Evolutionary conservation across 1,140 invertebrate genomes (phyloP).

Genomic region (Eriocheir sinensis): DNA sequence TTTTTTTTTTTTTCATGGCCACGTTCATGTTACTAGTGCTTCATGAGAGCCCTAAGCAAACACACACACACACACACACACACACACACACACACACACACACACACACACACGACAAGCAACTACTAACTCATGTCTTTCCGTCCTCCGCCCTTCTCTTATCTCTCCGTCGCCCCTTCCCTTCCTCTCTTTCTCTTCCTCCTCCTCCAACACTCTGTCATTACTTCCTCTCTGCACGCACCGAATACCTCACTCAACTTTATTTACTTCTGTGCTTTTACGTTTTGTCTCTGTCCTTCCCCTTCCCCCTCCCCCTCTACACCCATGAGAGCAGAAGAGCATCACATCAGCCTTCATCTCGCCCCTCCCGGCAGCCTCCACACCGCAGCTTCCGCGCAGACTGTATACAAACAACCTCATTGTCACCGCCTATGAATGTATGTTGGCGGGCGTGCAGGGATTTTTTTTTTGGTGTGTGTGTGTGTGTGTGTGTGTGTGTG

Average conservation of each 20-base stretch:
- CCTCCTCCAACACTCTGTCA: too few species aligned
- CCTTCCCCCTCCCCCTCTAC: neutral
- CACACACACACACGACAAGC: neutral
- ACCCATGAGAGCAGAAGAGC: too few species aligned
- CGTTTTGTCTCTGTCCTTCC: neutral
- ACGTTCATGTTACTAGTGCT: too few species aligned
- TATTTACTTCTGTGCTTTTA: too few species aligned
- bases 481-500: neutral
- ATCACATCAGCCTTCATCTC: too few species aligned
- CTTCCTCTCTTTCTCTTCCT: slow-evolving; percentile 13
- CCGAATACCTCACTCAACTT: too few species aligned
- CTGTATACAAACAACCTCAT: slow-evolving; percentile 10
- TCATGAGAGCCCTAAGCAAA: too few species aligned
- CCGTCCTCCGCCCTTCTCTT: neutral
- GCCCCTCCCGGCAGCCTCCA: too few species aligned
- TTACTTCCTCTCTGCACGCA: too few species aligned
- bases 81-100: slow-evolving; percentile 23
- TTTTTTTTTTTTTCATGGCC: too few species aligned
- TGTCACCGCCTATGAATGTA: neutral
- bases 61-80: slow-evolving; percentile 21
- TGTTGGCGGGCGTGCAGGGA: too few species aligned
- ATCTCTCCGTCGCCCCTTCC: neutral
- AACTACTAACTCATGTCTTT: neutral
- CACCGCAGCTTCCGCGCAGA: neutral
- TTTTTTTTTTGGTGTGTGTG: neutral